A percentile compares a stretch with the other conserved stretches of the same genome.
Evolutionary conservation across 1,140 invertebrate genomes (phyloP).

Genomic region (Elymnias hypermnestra): DNA sequence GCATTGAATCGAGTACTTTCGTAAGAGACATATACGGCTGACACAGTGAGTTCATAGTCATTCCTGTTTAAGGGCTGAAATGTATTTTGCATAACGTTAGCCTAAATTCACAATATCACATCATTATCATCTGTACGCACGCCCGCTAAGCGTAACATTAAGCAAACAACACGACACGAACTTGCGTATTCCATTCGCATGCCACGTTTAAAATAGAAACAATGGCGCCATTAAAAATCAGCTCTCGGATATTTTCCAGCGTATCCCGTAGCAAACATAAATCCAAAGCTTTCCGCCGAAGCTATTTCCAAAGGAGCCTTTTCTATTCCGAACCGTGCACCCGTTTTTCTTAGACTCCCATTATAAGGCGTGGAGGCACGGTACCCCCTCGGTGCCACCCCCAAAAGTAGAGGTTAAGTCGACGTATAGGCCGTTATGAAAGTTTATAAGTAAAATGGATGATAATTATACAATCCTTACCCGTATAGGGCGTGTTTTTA

Average conservation of each 20-base stretch:
- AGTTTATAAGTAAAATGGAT: slow-evolving; percentile 76
- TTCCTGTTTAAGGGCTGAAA: too few relatives aligned
- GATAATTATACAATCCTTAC: slow-evolving; percentile 70
- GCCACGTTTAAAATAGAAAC: slow-evolving; percentile 73
- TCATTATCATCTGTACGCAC: slow-evolving; percentile 36
- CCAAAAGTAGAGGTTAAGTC: slow-evolving; percentile 71
- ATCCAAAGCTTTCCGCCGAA: slow-evolving; percentile 73
- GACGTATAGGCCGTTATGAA: slow-evolving; percentile 75
- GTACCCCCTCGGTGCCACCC: slow-evolving; percentile 30
- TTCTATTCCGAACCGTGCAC: slow-evolving; percentile 71
- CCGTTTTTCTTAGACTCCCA: slow-evolving; percentile 72
- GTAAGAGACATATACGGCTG: too few relatives aligned
- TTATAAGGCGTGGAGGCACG: slow-evolving; percentile 56
- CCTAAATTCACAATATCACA: slow-evolving; percentile 17
- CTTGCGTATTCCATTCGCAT: slow-evolving; percentile 71
- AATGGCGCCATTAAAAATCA: slow-evolving; percentile 73
- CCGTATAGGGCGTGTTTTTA: slow-evolving; percentile 62
- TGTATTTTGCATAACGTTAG: slow-evolving; percentile 9
- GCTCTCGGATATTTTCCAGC: slow-evolving; percentile 69
- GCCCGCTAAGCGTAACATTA: slow-evolving; percentile 36
- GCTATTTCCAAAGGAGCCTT: slow-evolving; percentile 73
- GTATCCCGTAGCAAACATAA: slow-evolving; percentile 69
- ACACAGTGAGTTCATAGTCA: too few relatives aligned
- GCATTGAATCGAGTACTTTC: too few relatives aligned
- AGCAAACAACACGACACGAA: slow-evolving; percentile 44